A percentile compares a stretch with the other conserved stretches of the same genome.
These are phyloP conservation scores for Nematostella vectensis DNA, from an alignment of 92 coral and sea anemone genomes.

Conservation along the genomic window DNA sequence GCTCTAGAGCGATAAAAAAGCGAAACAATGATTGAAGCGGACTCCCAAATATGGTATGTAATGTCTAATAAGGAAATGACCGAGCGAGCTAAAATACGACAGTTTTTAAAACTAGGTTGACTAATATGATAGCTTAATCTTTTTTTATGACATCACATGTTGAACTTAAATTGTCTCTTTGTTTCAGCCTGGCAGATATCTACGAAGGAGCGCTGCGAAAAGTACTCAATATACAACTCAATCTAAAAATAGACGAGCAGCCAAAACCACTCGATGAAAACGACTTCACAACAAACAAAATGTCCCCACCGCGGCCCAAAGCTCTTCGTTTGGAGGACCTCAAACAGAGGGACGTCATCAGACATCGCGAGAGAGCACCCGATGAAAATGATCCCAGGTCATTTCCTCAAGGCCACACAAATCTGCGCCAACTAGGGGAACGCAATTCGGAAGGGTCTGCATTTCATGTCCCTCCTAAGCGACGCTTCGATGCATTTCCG, in stretches of 20 bases:
- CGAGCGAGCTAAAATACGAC: no score
- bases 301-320: slow-evolving; percentile 31
- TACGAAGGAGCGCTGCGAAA: slow-evolving; percentile 82
- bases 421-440: slow-evolving; percentile 44
- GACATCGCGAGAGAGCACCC: slow-evolving; percentile 26
- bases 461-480: slow-evolving; percentile 79
- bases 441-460: slow-evolving; percentile 63
- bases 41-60: no score
- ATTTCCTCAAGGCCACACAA: slow-evolving; percentile 53
- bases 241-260: slow-evolving; percentile 66
- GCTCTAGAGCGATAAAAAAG: no score
- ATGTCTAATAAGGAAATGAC: no score
- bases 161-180: neutral
- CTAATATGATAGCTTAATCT: no score
- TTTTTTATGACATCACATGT: neutral
- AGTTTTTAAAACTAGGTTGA: no score
- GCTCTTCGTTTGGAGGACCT: slow-evolving; percentile 32
- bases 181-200: slow-evolving; percentile 71
- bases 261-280: slow-evolving; percentile 41
- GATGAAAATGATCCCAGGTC: slow-evolving; percentile 30
- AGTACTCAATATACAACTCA: slow-evolving; percentile 66
- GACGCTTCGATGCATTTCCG: slow-evolving; percentile 31
- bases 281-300: slow-evolving; percentile 40
- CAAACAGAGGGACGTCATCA: slow-evolving; percentile 38
- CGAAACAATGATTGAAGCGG: no score